Evolutionary conservation across 2,113 vertebrate genomes (phyloP), one percentile per base, ranked within the genome.

Genomic region (Entomyzon cyanotis): DNA sequence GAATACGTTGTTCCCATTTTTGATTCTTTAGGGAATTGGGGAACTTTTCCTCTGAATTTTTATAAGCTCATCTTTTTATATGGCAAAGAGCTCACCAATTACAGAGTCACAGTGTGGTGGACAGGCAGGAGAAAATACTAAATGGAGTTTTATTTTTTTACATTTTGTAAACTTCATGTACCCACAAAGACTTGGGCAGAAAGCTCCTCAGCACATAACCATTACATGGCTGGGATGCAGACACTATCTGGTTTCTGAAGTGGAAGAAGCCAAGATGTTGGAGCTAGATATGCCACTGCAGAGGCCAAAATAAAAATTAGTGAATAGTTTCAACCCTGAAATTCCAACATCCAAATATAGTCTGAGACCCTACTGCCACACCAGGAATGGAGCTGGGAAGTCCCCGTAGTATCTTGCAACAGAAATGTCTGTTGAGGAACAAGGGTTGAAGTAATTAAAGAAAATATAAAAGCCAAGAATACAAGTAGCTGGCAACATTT

Each of bases 1-100:
- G 89, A 94, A 92, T 94, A 89, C 47, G 78, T 77, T 90, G 84
- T 96, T 96, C 92, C 67, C 65, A 31, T 67, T 84, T 91, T 91
- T 49, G 33, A 41, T 92, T 84, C 94, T 95, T 95, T 71, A 39
- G 95, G 95, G 91, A 94, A 84, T 55, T 87, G 53, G 33, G 71
- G 30, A 95, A 55, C 22, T 90, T 94, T 69, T 75, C 41, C 63
- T 88, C 85, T 87, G 49, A 47, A 69, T 94, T 86, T 96, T 89
- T 64, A 46, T 71, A 30, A 76, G 19, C 53, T 87, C 49, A 75
- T 84, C 30, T 56, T 92, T 93, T 91, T 37, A n/a, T 63, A 59
- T 27, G 64, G 68, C 60, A 65, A 35, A 84, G 35, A 53, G 31
- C 35, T 89, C 20, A 50, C 76, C 83, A 89, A 58, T 89, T 71